Base-by-base conservation (phyloP, 1,140 invertebrate genomes). In the Eurytemora carolleeae region DNA sequence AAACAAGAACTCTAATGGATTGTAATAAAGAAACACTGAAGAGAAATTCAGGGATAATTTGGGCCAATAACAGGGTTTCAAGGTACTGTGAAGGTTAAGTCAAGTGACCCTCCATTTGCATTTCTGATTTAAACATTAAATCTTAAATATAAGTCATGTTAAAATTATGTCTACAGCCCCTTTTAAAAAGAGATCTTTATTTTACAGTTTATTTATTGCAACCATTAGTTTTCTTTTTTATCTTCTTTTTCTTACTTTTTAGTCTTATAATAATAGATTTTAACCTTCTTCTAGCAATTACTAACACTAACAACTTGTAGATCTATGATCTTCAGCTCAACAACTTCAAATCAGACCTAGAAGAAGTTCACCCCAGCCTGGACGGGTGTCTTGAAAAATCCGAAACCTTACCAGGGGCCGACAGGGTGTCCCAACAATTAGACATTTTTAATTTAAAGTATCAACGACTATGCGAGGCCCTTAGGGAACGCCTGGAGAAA, bases 241-340 rank as follows among this genome's bases (percentile, higher is more conserved):
- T 53, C 55, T 55, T 20, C 15, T 31, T 44, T 57, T 53, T 22
- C 17, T 63, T 52, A 57, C 17, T 53, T n/a, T n/a, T n/a, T n/a
- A n/a, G n/a, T n/a, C n/a, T n/a, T n/a, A n/a, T n/a, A n/a, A n/a
- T 58, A 24, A 21, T 21, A 23, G 22, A 52, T 44, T 44, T 44
- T 12, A 44, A 44, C 7, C 31, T 44, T 44, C 7, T 44, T 7
- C 31, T 12, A 7, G 31, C n/a, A 44, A 7, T n/a, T 12, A 44
- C 3, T 64, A 59, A 55, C 24, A 60, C 18, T 24, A 44, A 25
- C 60, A 68, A 26, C 55, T 61, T 70, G 71, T 81, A 91, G 87
- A 90, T 89, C 70, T 89, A 91, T 76, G 85, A 88, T 69, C 80
- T 83, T 68, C 77, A 82, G 68, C 82, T 94, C 70, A 82, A 86